These are phyloP conservation scores for Hydriomena furcata DNA, from an alignment of 2,888 invertebrate genomes.

Conservation along the genomic window DNA sequence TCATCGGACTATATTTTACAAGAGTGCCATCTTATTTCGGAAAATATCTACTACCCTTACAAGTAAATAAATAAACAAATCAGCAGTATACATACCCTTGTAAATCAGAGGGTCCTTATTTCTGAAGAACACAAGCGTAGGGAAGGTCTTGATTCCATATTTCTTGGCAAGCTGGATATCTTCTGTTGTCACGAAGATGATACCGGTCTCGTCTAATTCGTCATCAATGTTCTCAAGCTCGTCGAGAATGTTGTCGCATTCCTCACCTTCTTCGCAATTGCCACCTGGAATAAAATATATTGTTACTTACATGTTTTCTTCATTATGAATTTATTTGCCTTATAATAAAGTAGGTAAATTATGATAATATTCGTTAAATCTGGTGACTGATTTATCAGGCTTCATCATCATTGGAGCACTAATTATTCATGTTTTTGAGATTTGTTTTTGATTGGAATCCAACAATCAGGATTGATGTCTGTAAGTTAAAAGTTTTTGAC, in stretches of 20 bases:
- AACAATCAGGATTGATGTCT: no score
- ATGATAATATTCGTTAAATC: no score
- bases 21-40: no score
- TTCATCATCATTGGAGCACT: no score
- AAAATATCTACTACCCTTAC: no score
- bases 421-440: no score
- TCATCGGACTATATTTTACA: no score
- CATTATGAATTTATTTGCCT: no score
- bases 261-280: constrained; percentile 93
- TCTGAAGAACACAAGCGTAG: constrained; percentile 94
- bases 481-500: neutral
- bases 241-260: constrained; percentile 92
- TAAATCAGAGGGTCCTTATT: constrained; percentile 95
- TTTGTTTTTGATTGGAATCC: no score
- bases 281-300: constrained; percentile 80
- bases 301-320: neutral
- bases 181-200: constrained; percentile 96
- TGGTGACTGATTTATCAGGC: no score
- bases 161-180: constrained; percentile 92
- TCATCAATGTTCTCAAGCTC: constrained; percentile 96
- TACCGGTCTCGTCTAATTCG: constrained; percentile 95
- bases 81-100: constrained; percentile 75
- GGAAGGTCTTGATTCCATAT: constrained; percentile 92
- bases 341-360: no score
- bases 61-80: no score